Conservation (phyloP, 2,113 vertebrate genomes). For the Channa maculata region DNA sequence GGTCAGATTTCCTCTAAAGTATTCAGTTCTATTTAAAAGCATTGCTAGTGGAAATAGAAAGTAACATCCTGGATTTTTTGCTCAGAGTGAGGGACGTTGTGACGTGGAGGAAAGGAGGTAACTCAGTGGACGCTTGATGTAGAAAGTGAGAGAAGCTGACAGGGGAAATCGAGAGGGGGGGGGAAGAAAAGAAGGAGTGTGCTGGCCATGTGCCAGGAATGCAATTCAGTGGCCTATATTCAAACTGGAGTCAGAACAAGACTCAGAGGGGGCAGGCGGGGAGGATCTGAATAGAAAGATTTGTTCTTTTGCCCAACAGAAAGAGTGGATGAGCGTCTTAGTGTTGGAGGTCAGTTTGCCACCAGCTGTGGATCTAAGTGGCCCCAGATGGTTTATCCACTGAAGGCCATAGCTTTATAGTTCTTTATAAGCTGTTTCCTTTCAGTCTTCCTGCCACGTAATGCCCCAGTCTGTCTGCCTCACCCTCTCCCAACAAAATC, state of each 20-base stretch:
- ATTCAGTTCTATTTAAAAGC: conserved; percentile 39
- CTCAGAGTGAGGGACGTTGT: not conserved
- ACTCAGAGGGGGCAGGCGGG: conserved; percentile 9
- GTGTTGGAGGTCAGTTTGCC: conserved; percentile 42
- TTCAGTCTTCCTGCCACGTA: conserved; percentile 28
- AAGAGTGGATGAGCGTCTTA: conserved; percentile 34
- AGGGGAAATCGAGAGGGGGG: not conserved
- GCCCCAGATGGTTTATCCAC: conserved; percentile 57
- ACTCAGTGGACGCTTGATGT: not conserved
- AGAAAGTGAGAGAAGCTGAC: conserved; percentile 9
- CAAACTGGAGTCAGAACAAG: conserved; percentile 28
- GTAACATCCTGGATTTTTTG: conserved; percentile 32
- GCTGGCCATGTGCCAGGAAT: conserved; percentile 56
- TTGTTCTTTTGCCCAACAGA: conserved; percentile 59
- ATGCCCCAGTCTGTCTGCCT: conserved; percentile 3
- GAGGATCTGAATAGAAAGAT: conserved; percentile 57
- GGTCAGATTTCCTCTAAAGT: conserved; percentile 38
- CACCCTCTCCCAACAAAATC: not conserved
- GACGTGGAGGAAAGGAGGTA: not conserved
- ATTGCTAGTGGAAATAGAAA: not conserved
- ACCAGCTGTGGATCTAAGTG: conserved; percentile 59
- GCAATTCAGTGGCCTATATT: conserved; percentile 76
- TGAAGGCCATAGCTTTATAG: conserved; percentile 42
- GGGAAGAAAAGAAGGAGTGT: conserved; percentile 16
- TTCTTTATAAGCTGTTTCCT: conserved; percentile 15